Percentiles rank a stretch among this genome's conserved stretches.
phyloP scores from a whole-genome alignment of 1,140 invertebrate genomes.

The Polypedilum pembai region DNA sequence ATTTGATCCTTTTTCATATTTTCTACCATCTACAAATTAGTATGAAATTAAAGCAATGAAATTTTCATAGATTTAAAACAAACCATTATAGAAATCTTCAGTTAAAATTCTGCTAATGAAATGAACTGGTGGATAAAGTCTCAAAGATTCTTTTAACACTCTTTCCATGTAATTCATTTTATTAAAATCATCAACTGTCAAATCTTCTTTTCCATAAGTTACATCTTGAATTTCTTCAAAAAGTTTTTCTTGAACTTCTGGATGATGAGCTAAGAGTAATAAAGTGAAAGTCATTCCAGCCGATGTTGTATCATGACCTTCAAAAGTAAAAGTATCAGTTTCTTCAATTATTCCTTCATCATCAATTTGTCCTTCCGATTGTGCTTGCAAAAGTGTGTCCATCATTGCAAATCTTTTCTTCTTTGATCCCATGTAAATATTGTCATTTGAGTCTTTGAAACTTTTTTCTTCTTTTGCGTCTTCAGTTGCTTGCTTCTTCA shows the following conservation, averaged over 20 bases:
- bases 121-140: conserved; percentile 62
- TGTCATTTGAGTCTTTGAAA: conserved; percentile 31
- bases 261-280: conserved; percentile 54
- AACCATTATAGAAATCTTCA: conserved; percentile 45
- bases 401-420: conserved; percentile 66
- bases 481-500: conserved; percentile 35
- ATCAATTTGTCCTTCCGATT: conserved; percentile 48
- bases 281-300: conserved; percentile 52
- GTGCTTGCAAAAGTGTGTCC: conserved; percentile 62
- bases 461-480: conserved; percentile 34
- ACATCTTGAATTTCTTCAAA: conserved; percentile 54
- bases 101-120: conserved; percentile 51
- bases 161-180: conserved; percentile 60
- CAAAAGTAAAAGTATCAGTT: conserved; percentile 78
- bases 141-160: conserved; percentile 56
- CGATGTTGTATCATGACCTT: conserved; percentile 68
- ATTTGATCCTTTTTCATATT: conserved; percentile 45
- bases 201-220: conserved; percentile 42
- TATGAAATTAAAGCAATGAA: too few relatives aligned
- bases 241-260: conserved; percentile 55
- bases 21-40: background rate
- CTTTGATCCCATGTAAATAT: conserved; percentile 35
- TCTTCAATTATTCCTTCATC: conserved; percentile 68
- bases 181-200: conserved; percentile 44
- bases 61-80: background rate